Base-by-base conservation (phyloP, 53 echinoderm and acorn worm species). In the Luidia sarsii region DNA sequence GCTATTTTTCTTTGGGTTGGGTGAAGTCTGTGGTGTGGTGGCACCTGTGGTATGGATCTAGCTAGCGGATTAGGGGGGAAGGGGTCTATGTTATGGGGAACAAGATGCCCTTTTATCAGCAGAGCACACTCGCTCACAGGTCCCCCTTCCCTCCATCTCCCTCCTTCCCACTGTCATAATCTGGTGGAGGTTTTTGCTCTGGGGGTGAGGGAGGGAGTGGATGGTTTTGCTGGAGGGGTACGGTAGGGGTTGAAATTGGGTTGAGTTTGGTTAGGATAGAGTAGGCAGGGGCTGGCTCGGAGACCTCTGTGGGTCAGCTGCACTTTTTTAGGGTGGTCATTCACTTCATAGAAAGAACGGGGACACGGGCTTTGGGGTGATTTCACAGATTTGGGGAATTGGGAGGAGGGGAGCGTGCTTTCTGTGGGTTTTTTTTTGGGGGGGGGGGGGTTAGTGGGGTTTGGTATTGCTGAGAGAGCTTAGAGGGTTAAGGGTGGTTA, bases 61-160 rank as follows among this genome's bases (percentile, higher is more conserved):
- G 16, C 31, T 21, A 27, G 37, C 1, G 62, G 72, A 60, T 77
- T 77, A 56, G 18, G 3, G 59, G 77, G 32, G 32, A 46, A 31
- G n/a, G n/a, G n/a, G n/a, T n/a, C n/a, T n/a, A n/a, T n/a, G 10
- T 2, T 15, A 41, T 36, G 10, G 14, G 45, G 32, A 48, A 77
- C 77, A 77, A 61, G 77, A n/a, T 31, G 16, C 43, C 30, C 19
- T 61, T 77, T 77, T 77, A 77, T 77, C 77, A 30, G n/a, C 19
- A 13, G 5, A 16, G 46, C 61, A 20, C 61, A 45, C 61, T 46
- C 27, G 23, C 33, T 29, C 25, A 31, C 32, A 20, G n/a, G n/a
- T n/a, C n/a, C n/a, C n/a, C n/a, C n/a, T n/a, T n/a, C n/a, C n/a
- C n/a, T n/a, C n/a, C n/a, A n/a, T n/a, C n/a, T n/a, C n/a, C 60